Base-by-base conservation (phyloP, 2,113 vertebrate genomes). In the Rhombomys opimus region DNA sequence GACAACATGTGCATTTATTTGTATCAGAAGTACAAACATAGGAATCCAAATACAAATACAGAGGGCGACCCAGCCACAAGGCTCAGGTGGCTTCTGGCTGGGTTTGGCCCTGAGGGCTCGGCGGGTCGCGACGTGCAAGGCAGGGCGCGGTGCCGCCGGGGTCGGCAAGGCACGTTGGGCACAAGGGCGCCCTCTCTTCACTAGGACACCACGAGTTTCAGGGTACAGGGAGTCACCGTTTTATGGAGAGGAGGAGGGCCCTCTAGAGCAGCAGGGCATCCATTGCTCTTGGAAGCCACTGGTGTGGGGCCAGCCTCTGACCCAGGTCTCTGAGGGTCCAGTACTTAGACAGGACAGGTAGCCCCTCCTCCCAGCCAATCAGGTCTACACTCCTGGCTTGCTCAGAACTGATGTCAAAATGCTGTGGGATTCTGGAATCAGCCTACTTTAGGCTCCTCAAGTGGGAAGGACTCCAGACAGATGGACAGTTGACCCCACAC, bases 21-120 rank as follows among this genome's bases (percentile, higher is more conserved):
- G 97, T 98, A 98, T 97, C 97, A 98, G 98, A 98, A 99, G 98
- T 99, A 98, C 98, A 99, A 99, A 99, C 97, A 94, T 98, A 98
- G 95, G 97, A 98, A 98, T 98, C 95, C 98, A 98, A 98, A 98
- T 99, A 98, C 97, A 98, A 99, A 98, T 98, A 98, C 98, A 98
- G 98, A 99, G 97, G 98, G 91, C 95, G 89, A 97, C 98, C 97
- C 97, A 97, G 97, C 98, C 90, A 12, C 11, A 22, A 61, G 92
- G 84, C 87, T 93, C 87, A 38, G 90, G 46, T 68, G 89, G 73
- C 82, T 86, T 41, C 14, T 13, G 90, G 89, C 77, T 76, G 91
- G 87, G 80, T 38, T 3, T 1, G 25, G 54, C 78, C 96, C 18
- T 1, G 38, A 76, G 52, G 84, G 91, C 46, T 41, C 12, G 50